Base-by-base conservation (phyloP, 2,888 invertebrate genomes). In the Germaria angustata region DNA sequence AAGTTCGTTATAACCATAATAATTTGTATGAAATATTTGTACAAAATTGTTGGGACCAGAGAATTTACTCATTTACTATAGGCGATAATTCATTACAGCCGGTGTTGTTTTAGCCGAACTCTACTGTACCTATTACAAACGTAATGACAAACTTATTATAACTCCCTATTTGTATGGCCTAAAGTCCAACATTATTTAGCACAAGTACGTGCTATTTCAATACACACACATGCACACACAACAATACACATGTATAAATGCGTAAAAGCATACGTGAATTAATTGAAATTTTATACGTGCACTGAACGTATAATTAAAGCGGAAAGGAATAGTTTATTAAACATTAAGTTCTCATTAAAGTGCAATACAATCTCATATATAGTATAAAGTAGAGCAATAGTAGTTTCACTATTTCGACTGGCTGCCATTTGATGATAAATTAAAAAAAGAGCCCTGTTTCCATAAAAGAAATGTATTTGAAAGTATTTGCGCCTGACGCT, bases 201-300 rank as follows among this genome's bases (percentile, higher is more conserved):
- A 32, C 32, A 41, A 9, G 20, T 32, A 22, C 17, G 20, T 73
- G 72, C 24, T 41, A 9, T 61, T 8, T 7, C 15, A 28, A 61
- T 53, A 0, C 46, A 39, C 15, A 20, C 34, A 22, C 2, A 34
- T 13, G n/a, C 15, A 22, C 2, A 0, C 9, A n/a, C 20, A 13
- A 13, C 34, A 34, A 53, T 68, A 22, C 7, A 32, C n/a, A 9
- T 73, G 34, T 46, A 5, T 34, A 22, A 65, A 53, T 55, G 55
- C 36, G 32, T 46, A 57, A 75, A 65, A 53, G 44, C 34, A 65
- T 53, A 22, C 63, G 32, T 51, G 34, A 15, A 53, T 63, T 73
- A 65, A 73, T 73, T 65, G 63, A 65, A 53, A 73, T 53, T 53
- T 39, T 51, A 72, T 41, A 63, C 61, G 28, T 63, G 72, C 41